phyloP scores from a whole-genome alignment of 1,140 invertebrate species.

The Drosophila mauritiana region DNA sequence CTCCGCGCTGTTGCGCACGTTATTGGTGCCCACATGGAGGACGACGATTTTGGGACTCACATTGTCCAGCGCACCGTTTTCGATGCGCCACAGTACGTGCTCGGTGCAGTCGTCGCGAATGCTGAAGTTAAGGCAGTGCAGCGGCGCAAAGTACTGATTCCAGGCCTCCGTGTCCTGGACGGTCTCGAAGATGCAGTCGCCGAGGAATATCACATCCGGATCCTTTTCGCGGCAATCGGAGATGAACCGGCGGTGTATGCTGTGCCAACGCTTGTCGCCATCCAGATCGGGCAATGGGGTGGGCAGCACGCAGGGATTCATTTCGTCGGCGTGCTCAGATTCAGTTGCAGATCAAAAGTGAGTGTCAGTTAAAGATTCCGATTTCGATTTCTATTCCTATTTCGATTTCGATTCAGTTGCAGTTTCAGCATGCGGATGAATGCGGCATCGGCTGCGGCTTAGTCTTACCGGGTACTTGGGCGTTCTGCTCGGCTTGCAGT shows the following conservation, averaged over 20 bases:
- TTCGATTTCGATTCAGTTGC: neutral
- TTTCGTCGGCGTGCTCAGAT: slow-evolving; percentile 38
- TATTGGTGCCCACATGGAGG: slow-evolving; percentile 94
- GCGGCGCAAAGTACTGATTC: slow-evolving; percentile 93
- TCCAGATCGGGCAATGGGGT: slow-evolving; percentile 86
- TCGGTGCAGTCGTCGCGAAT: slow-evolving; percentile 94
- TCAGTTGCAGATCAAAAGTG: neutral
- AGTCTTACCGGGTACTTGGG: neutral
- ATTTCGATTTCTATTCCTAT: neutral
- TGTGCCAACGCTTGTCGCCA: slow-evolving; percentile 80
- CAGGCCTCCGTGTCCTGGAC: slow-evolving; percentile 92
- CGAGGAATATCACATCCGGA: slow-evolving; percentile 95
- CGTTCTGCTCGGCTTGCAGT: neutral
- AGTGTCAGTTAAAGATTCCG: neutral
- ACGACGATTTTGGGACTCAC: slow-evolving; percentile 95
- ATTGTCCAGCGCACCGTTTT: slow-evolving; percentile 94
- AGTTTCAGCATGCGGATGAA: slow-evolving; percentile 6
- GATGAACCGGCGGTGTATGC: slow-evolving; percentile 90
- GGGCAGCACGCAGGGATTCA: slow-evolving; percentile 88
- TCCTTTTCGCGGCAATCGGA: slow-evolving; percentile 93
- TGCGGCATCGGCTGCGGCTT: neutral
- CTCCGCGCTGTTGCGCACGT: slow-evolving; percentile 90
- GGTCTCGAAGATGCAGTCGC: slow-evolving; percentile 93
- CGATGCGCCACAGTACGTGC: slow-evolving; percentile 94
- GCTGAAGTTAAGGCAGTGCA: slow-evolving; percentile 96